Evolutionary conservation across 2,888 invertebrate species (phyloP).

Genomic region (Synanthedon myopaeformis): DNA sequence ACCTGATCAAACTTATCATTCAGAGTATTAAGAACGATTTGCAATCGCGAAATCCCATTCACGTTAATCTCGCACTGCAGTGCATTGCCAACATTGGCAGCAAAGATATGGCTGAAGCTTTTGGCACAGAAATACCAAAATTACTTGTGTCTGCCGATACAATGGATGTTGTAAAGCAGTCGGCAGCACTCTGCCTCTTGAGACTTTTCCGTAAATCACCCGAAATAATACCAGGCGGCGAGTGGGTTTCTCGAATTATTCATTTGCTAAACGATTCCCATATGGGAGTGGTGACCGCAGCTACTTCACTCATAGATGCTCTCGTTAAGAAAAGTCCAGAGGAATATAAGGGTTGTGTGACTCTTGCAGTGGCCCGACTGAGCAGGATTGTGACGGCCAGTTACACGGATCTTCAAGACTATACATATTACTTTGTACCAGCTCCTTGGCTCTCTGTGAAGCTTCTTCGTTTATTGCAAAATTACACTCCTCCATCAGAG

Average conservation of each 20-base stretch:
- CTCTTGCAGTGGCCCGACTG: conserved; percentile 95
- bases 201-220: conserved; percentile 94
- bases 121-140: conserved; percentile 98
- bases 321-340: conserved; percentile 99
- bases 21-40: conserved; percentile 99
- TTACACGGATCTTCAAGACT: conserved; percentile 99
- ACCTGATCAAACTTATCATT: conserved; percentile 98
- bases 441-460: conserved; percentile 99
- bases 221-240: conserved; percentile 96
- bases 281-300: conserved; percentile 99
- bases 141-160: conserved; percentile 98
- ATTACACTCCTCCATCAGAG: conserved; percentile 98
- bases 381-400: conserved; percentile 98
- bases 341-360: conserved; percentile 99
- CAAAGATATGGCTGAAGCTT: conserved; percentile 99
- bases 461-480: conserved; percentile 93
- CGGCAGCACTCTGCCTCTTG: conserved; percentile 95
- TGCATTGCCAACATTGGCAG: conserved; percentile 99
- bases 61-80: conserved; percentile 97
- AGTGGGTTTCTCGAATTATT: conserved; percentile 99
- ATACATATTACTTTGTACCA: conserved; percentile 99
- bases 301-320: conserved; percentile 97
- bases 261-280: conserved; percentile 99
- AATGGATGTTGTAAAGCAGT: conserved; percentile 99
- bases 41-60: conserved; percentile 95